Base-by-base conservation (phyloP, 2,113 vertebrate species). In the Triplophysa rosa region DNA sequence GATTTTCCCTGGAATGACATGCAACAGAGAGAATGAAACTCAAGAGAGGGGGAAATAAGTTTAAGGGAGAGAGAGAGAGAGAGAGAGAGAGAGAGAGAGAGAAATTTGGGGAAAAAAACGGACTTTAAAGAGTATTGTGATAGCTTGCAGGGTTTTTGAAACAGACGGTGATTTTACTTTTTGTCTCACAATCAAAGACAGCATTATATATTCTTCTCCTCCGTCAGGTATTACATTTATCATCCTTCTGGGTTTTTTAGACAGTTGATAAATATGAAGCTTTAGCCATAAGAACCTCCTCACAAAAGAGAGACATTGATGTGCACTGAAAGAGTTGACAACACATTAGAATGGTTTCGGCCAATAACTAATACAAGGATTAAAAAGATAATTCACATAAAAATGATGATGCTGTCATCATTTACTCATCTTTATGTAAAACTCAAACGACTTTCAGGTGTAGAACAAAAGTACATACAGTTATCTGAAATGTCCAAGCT, bases 1-100 rank as follows among this genome's bases (percentile, higher is more conserved):
- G 73, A 78, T 82, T 70, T 78, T 82, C 73, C 73, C 74, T 71
- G 77, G 72, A 80, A 82, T 84, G 78, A 81, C 78, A 83, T 81
- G 79, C 75, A 80, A 73, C 14, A 10, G 45, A 79, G 78, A 81
- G 65, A 82, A 67, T 66, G 45, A 77, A 78, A 79, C 71, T 67
- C 52, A 45, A 80, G 47, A 67, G n/a, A 79, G 40, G 64, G 59
- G 77, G 21, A 42, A 67, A 73, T 37, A 74, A 67, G 13, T 61
- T 49, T 33, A 66, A 80, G 75, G 73, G 69, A 61, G 58, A 33
- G 74, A 63, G 66, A 74, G 66, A 69, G 78, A 78, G 71, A 69
- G 77, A 21, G 56, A n/a, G 19, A 71, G 79, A 62, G 19, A 29
- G 62, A 56, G n/a, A n/a, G n/a, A n/a, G n/a, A 71, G 42, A 75